Base-by-base conservation (phyloP, 2,888 invertebrate genomes). In the Melieria picta region DNA sequence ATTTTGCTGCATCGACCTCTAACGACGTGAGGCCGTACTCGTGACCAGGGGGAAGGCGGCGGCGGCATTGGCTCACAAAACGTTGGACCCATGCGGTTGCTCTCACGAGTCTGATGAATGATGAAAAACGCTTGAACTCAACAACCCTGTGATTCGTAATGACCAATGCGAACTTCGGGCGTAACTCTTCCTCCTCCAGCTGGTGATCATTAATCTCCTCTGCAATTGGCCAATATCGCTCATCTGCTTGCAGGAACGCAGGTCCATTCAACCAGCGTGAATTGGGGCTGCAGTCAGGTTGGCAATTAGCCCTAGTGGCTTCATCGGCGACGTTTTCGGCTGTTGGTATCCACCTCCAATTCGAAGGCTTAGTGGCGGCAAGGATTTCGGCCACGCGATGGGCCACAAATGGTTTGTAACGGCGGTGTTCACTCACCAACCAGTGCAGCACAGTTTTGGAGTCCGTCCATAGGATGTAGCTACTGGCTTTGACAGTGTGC, bases 331-430 rank as follows among this genome's bases (percentile, higher is more conserved):
- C 70, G 69, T 80, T 80, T 11, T 69, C 7, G 52, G 77, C 75
- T 0, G 77, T 75, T n/a, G 79, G 74, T 9, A 80, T 68, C 76
- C 78, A 79, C 47, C 70, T 72, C 77, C 81, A 80, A 60, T 79
- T 69, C 50, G 70, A 69, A 45, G 71, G 47, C 11, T 63, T 30
- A 42, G 72, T 72, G 16, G 69, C 64, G 13, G 75, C 74, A 46
- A 69, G 72, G 52, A 78, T 78, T 57, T 81, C 78, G 0, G 75
- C 75, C 45, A 81, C 62, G 45, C 65, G 42, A 48, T 69, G 72
- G 30, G 66, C 65, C 9, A 72, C 72, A 61, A 69, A 72, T 4
- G 69, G 69, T 10, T 72, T 72, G 56, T 71, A 67, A 47, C 42
- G 64, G 10, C 72, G 45, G 42, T 57, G 46, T n/a, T 69, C 65